Percentiles rank a stretch among this genome's conserved stretches.
Conservation (phyloP, 2,113 vertebrate species). For the Stictonetta naevosa region DNA sequence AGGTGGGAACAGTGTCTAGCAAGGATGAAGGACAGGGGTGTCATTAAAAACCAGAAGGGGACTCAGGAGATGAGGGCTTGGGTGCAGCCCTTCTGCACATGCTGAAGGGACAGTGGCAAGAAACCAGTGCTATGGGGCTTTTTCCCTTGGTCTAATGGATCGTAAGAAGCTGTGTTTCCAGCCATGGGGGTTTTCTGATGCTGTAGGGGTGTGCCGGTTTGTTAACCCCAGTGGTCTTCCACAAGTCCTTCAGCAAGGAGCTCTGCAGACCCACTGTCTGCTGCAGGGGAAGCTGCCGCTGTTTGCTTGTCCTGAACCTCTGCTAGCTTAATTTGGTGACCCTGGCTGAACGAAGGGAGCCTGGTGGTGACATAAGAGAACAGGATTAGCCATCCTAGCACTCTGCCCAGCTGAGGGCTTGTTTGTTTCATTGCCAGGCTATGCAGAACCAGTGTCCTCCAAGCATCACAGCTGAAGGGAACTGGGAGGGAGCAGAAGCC, state of each 20-base stretch:
- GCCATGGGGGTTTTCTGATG: fast-evolving
- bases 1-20: neutral
- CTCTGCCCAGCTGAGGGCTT: neutral
- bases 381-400: neutral
- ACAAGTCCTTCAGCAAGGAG: neutral
- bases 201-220: neutral
- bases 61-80: neutral
- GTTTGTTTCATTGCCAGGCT: neutral
- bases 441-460: neutral
- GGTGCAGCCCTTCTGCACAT: neutral
- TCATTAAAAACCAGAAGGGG: neutral
- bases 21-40: neutral
- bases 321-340: neutral
- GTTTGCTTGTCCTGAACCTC: neutral
- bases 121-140: neutral
- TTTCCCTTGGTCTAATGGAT: neutral
- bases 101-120: neutral
- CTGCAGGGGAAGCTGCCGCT: neutral
- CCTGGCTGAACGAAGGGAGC: neutral
- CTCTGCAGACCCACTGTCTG: neutral
- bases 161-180: neutral
- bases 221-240: neutral
- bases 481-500: neutral
- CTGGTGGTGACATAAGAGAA: neutral
- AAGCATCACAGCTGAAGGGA: neutral